Base-by-base conservation (phyloP, 1,140 invertebrate species). In the Drosophila triauraria region DNA sequence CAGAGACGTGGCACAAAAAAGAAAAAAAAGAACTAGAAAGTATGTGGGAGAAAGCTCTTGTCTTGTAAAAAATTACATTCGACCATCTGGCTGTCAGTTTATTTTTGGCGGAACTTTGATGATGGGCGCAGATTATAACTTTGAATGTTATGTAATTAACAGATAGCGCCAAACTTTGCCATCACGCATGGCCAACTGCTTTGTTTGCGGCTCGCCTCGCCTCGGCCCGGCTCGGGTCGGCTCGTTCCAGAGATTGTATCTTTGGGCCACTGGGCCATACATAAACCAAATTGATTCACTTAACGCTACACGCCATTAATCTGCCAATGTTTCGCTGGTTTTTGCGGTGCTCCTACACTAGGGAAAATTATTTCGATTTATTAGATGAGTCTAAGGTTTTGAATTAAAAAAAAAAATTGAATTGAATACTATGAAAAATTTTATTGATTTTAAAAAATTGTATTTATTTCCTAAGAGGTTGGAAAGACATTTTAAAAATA, bases 61-160 rank as follows among this genome's bases (percentile, higher is more conserved):
- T 25, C 71, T 65, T 35, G 32, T 35, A 65, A 75, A 76, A 76
- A 76, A 78, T 70, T 58, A 61, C 46, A 71, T 53, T 77, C 47
- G 44, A 78, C 67, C 67, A 72, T 65, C 54, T 72, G 77, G 75
- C 75, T 78, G 76, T 61, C 59, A 63, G 65, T 78, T 64, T 78
- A 78, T 78, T 78, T 78, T 77, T 40, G 63, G 63, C 12, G 40
- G 17, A 64, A 77, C 75, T 77, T 58, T 53, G 75, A 78, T 69
- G 75, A 78, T 78, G 75, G 64, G 46, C 59, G 38, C 42, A 78
- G 75, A 78, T 78, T 82, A 78, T 82, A 82, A 75, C 75, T 82
- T 82, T 82, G 75, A 78, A 78, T 78, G 75, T 78, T 82, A 82
- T 82, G 75, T 75, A 82, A 82, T 81, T 82, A 82, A 82, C 80